Evolutionary conservation across 2,888 invertebrate genomes (phyloP).

Genomic region (Rhagium mordax): DNA sequence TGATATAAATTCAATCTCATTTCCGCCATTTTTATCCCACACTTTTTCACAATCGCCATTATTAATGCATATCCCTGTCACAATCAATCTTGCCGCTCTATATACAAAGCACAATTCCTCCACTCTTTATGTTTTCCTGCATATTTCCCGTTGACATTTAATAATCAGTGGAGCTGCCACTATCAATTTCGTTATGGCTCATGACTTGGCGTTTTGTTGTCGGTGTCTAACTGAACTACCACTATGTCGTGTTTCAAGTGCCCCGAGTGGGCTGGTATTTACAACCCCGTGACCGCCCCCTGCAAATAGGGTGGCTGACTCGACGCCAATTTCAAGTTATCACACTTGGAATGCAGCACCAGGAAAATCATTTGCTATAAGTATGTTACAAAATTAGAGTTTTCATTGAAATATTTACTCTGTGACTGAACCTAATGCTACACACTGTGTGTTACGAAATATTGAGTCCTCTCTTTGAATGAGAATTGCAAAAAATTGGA

Average conservation of each 20-base stretch:
- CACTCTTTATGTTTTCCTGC: constrained; percentile 36
- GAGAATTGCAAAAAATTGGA: too few relatives aligned
- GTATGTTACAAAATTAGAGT: background rate
- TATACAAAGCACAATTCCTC: constrained; percentile 31
- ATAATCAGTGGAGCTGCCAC: constrained; percentile 38
- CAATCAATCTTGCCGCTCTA: constrained; percentile 36
- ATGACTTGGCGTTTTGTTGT: constrained; percentile 38
- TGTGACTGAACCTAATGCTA: background rate
- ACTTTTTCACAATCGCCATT: constrained; percentile 25
- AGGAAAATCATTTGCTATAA: constrained; percentile 18
- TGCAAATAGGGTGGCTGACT: constrained; percentile 33
- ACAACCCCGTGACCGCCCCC: constrained; percentile 25
- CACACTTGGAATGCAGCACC: constrained; percentile 25
- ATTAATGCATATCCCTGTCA: constrained; percentile 37
- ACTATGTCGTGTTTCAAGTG: constrained; percentile 34
- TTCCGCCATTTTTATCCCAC: constrained; percentile 28
- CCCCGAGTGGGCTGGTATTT: constrained; percentile 29
- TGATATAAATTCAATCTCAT: constrained; percentile 22
- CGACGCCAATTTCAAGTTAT: constrained; percentile 36
- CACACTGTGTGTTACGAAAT: too few relatives aligned
- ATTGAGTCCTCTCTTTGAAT: too few relatives aligned
- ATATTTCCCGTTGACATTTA: constrained; percentile 41
- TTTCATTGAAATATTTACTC: background rate
- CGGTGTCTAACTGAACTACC: constrained; percentile 27
- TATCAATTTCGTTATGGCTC: constrained; percentile 34